These are phyloP conservation scores for Rana temporaria DNA, from an alignment of 2,113 vertebrate species.

Conservation along the genomic window DNA sequence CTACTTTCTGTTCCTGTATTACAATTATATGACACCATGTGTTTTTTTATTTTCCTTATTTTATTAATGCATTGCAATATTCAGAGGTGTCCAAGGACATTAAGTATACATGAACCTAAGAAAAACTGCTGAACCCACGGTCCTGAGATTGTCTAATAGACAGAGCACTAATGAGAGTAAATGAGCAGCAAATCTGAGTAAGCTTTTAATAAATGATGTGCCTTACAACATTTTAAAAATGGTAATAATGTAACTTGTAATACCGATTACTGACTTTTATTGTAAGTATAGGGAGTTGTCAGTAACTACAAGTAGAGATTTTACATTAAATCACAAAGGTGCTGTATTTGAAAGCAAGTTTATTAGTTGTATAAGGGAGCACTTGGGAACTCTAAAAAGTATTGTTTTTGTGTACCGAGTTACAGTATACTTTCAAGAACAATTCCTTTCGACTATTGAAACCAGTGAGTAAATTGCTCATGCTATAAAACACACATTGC, in stretches of 20 bases:
- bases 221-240: conserved; percentile 15
- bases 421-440: too few species aligned
- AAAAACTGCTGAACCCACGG: conserved; percentile 36
- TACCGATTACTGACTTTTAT: conserved; percentile 24
- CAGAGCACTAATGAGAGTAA: conserved; percentile 44
- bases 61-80: conserved; percentile 27
- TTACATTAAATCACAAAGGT: not conserved
- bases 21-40: conserved; percentile 34
- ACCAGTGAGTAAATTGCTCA: too few species aligned
- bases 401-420: too few species aligned
- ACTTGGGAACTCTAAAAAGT: too few species aligned
- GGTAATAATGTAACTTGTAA: conserved; percentile 17
- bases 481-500: too few species aligned
- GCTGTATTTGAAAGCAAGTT: not conserved
- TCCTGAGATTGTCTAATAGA: conserved; percentile 27
- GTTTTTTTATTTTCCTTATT: conserved; percentile 15
- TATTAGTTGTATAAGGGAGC: not conserved
- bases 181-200: conserved; percentile 24
- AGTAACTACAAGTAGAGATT: not conserved
- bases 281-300: not conserved
- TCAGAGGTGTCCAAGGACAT: conserved; percentile 40
- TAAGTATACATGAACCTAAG: conserved; percentile 34
- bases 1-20: conserved; percentile 43
- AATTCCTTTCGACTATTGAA: too few species aligned
- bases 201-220: conserved; percentile 46